Percentiles rank a stretch among this genome's conserved stretches.
These are phyloP conservation scores for Silurus meridionalis DNA, from an alignment of 2,113 vertebrate species.

Conservation along the genomic window DNA sequence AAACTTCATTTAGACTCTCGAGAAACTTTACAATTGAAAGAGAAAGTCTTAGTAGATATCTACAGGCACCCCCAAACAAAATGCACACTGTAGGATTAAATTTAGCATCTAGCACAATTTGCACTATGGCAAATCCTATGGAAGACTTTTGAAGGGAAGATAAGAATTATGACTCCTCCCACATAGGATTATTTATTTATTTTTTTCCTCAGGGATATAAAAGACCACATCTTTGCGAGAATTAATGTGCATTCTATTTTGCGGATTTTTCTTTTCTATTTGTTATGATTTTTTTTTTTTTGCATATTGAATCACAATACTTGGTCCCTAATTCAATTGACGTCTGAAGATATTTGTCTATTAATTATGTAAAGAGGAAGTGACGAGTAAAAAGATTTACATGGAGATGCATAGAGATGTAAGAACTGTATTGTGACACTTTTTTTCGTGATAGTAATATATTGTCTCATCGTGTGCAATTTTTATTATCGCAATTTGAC, in stretches of 20 bases:
- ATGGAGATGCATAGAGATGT: background rate
- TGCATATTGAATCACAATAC: background rate
- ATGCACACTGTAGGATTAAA: background rate
- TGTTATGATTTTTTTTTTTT: background rate
- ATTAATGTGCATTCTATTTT: background rate
- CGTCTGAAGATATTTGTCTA: background rate
- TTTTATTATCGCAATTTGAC: background rate
- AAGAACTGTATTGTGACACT: background rate
- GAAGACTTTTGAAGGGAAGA: background rate
- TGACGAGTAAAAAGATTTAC: background rate
- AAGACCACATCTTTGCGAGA: background rate
- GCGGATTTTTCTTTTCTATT: background rate
- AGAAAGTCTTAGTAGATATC: background rate
- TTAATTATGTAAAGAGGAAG: background rate
- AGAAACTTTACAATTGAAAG: background rate
- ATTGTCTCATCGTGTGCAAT: background rate
- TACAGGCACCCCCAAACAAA: background rate
- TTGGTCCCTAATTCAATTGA: background rate
- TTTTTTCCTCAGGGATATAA: conserved; percentile 16
- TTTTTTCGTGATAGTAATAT: background rate
- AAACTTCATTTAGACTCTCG: background rate
- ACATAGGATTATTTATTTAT: background rate
- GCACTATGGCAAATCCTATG: background rate
- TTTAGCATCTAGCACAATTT: background rate
- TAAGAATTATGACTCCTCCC: background rate